Base-by-base conservation (phyloP, 2,113 vertebrate species). In the Anarhynchus alexandrinus region DNA sequence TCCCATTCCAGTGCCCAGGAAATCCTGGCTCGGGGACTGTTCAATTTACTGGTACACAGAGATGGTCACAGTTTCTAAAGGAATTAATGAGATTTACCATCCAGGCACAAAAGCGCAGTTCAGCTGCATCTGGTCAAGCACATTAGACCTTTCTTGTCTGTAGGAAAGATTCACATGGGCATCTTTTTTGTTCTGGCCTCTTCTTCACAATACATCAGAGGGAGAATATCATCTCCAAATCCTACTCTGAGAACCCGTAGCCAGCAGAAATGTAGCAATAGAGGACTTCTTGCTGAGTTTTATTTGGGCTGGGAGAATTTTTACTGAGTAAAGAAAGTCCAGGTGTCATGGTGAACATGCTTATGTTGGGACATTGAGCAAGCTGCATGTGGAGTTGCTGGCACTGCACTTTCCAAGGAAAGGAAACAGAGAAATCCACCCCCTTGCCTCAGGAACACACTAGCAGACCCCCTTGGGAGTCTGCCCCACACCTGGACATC, bases 371-470 rank as follows among this genome's bases (percentile, higher is more conserved):
- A 14, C 74, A 29, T 19, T 43, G 40, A 83, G 21, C 13, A 80
- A 81, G 47, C 7, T 52, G 9, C 16, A 2, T 22, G 26, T 21
- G n/a, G 22, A 79, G 4, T 9, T 83, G 52, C 77, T 64, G 58
- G n/a, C 38, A n/a, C 11, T 21, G 32, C 25, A 26, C 6, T 54
- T 83, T 40, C 25, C n/a, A 84, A 65, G 42, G 19, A 92, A 86
- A 90, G 10, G 3, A 76, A 58, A n/a, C 9, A 30, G 10, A 65
- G 34, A 64, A 76, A 59, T 27, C n/a, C 30, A 19, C 1, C 1
- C 3, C 7, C 12, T 65, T 0, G 0, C 30, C 25, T 62, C 4
- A 11, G 62, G 15, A 86, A 71, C 30, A 25, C 12, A 43, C 5
- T 15, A 71, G 26, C 27, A 80, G 23, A 76, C 12, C 5, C n/a